phyloP scores from a whole-genome alignment of 2,113 vertebrate genomes.

The Aphyosemion australe region DNA sequence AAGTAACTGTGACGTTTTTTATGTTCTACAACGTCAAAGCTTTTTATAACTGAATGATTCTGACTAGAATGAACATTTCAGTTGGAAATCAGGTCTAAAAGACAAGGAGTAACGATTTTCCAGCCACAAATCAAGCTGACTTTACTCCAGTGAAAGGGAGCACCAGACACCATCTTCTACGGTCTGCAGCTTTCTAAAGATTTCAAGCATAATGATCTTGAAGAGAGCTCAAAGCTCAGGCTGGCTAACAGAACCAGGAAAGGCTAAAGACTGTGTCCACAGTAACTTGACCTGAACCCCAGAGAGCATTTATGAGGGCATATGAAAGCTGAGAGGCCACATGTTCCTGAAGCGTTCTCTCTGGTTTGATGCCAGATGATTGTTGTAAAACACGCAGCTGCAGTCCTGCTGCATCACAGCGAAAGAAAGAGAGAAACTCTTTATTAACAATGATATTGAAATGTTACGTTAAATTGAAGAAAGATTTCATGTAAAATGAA shows the following conservation, averaged over 20 bases:
- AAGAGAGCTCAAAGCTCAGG: neutral
- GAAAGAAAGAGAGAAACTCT: neutral
- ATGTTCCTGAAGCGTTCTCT: neutral
- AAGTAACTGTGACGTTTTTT: too few relatives aligned
- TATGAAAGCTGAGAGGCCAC: neutral
- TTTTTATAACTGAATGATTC: too few relatives aligned
- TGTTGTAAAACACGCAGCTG: neutral
- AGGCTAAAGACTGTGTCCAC: neutral
- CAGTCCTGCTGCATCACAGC: too few relatives aligned
- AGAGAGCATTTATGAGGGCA: neutral
- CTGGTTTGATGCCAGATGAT: neutral
- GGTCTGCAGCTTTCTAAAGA: neutral
- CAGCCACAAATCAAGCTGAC: neutral
- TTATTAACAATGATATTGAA: neutral
- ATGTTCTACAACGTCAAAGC: too few relatives aligned
- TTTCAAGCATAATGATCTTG: neutral
- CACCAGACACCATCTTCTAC: too few relatives aligned
- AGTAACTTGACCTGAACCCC: neutral
- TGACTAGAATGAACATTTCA: too few relatives aligned
- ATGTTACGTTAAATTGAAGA: too few relatives aligned
- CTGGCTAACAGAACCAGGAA: neutral
- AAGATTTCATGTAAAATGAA: too few relatives aligned
- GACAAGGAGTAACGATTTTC: neutral
- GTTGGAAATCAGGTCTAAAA: too few relatives aligned
- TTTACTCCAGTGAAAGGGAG: too few relatives aligned